A percentile compares a stretch with the other conserved stretches of the same genome.
Evolutionary conservation across 2,888 invertebrate genomes (phyloP).

Genomic region (Trypoxylon attenuatum): DNA sequence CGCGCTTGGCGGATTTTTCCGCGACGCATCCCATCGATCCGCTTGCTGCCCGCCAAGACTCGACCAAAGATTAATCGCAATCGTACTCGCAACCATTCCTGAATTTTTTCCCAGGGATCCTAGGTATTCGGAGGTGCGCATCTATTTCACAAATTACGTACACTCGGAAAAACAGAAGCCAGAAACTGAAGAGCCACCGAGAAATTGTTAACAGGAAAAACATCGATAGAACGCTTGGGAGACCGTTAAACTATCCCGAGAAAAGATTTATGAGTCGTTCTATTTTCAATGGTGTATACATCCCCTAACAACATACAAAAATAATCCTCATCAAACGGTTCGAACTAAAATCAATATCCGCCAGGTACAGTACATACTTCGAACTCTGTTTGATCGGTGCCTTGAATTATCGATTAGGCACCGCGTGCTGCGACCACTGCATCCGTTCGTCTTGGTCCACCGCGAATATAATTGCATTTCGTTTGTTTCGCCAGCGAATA

Average conservation of each 20-base stretch:
- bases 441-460: no score
- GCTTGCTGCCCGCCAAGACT: neutral
- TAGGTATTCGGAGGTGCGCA: neutral
- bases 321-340: no score
- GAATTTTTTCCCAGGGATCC: neutral
- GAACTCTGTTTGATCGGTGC: no score
- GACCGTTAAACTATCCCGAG: neutral
- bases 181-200: neutral
- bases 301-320: no score
- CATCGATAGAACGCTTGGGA: no score
- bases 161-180: neutral
- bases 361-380: no score
- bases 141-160: neutral
- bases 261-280: neutral
- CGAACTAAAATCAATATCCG: no score
- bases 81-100: no score
- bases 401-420: no score
- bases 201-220: neutral
- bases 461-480: neutral
- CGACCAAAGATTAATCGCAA: neutral
- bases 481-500: constrained; percentile 4
- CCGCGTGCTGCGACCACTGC: no score
- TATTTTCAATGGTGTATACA: neutral
- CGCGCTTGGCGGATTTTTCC: no score
- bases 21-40: neutral